Evolutionary conservation across 2,797 vertebrate species (phyloP).

Genomic region (Trematomus bernacchii): DNA sequence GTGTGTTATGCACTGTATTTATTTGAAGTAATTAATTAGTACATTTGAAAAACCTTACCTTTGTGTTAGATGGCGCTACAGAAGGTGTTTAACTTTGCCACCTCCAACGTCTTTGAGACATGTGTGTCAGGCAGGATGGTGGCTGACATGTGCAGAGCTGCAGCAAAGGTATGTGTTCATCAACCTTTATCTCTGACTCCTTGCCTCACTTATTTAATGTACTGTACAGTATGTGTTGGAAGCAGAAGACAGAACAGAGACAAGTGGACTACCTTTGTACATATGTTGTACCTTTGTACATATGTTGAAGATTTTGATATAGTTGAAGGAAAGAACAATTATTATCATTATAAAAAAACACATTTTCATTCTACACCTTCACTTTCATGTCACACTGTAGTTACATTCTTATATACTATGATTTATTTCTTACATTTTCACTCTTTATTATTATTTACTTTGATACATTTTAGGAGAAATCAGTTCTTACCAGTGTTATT

Average conservation of each 20-base stretch:
- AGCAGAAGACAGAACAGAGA: not conserved
- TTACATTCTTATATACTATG: not conserved
- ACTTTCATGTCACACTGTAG: not conserved
- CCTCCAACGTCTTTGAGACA: constrained; percentile 97
- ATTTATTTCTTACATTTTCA: not conserved
- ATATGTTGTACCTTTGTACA: too few species aligned
- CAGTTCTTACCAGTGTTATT: not conserved
- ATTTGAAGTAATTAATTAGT: too few species aligned
- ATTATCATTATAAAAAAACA: not conserved
- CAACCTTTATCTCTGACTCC: not conserved
- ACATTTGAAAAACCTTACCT: not conserved
- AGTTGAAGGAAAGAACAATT: not conserved
- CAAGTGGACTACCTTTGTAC: not conserved
- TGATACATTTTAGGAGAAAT: not conserved
- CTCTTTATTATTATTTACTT: not conserved
- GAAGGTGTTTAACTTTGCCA: constrained; percentile 95
- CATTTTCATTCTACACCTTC: not conserved
- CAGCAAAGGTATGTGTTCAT: constrained; percentile 89
- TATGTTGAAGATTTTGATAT: not conserved
- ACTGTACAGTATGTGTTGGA: not conserved
- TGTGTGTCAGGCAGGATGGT: constrained; percentile 98
- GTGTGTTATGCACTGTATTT: not conserved
- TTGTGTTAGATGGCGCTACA: constrained; percentile 90
- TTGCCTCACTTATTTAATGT: not conserved
- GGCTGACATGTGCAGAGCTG: constrained; percentile 97